Evolutionary conservation across 2,113 vertebrate genomes (phyloP), one percentile per base, ranked within the genome.

Genomic region (Cricetomys ansorgei): DNA sequence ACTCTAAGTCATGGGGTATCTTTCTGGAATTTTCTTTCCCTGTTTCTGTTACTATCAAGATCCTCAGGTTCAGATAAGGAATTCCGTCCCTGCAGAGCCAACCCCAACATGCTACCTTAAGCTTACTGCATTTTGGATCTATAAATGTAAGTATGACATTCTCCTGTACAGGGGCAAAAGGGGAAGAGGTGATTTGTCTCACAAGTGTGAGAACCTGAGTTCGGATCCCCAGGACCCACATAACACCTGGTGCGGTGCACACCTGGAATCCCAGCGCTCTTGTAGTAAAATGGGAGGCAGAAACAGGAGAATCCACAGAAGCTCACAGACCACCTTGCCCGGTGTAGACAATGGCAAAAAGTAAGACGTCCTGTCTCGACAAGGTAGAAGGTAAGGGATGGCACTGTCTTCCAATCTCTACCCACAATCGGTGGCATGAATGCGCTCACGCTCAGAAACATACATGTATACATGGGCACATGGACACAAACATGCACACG

Each of bases 11-110:
- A 70, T 31, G 11, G 88, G 65, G n/a, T 29, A 13, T n/a, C 73
- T 64, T 95, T 94, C 88, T 88, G 31, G 37, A 92, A 83, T 67
- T 45, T 92, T 89, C 67, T 84, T 93, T 92, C 53, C 62, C 25
- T 12, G 75, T 53, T 73, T 81, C 0, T 45, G 57, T 40, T 77
- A 31, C 53, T 27, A 59, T 53, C 57, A 84, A 86, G 64, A 89
- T 53, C 73, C 64, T 9, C 3, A 25, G 88, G 83, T n/a, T 57
- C 62, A 77, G 29, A 80, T 62, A 76, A 27, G 19, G 1, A 2
- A 2, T 83, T 59, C 55, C 19, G 57, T 40, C 31, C 45, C 72
- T n/a, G 76, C 45, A 45, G 19, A 96, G 75, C 27, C 55, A 16
- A 59, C 48, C 31, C 13, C 88, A 91, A 75, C 29, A 86, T 62